A percentile compares a stretch with the other conserved stretches of the same genome.
Evolutionary conservation across 2,797 vertebrate genomes (phyloP).

Genomic region (Hapalemur alaotrensis): DNA sequence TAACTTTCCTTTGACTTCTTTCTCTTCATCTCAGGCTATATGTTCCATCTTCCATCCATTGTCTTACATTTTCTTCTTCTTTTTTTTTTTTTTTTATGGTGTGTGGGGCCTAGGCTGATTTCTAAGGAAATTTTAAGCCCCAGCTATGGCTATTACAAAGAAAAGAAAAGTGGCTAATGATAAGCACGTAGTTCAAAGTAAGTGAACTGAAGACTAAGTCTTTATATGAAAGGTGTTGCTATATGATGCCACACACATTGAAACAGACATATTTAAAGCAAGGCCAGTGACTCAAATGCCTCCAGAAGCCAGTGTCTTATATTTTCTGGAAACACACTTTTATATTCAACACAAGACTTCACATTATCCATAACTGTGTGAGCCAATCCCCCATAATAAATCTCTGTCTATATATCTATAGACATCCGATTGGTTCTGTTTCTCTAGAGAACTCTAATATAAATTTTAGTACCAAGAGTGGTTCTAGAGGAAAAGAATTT

Average conservation of each 20-base stretch:
- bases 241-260: not conserved
- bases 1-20: not conserved
- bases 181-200: constrained; percentile 50
- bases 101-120: not conserved
- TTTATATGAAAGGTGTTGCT: not conserved
- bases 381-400: not conserved
- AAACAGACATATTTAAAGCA: not conserved
- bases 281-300: not conserved
- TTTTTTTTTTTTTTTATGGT: not conserved
- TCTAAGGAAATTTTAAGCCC: constrained; percentile 9
- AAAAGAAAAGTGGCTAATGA: constrained; percentile 53
- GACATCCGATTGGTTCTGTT: not conserved
- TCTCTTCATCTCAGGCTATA: not conserved
- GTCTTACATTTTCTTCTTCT: not conserved
- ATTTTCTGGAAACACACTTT: not conserved
- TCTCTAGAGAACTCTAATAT: not conserved
- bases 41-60: not conserved
- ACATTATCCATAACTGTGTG: not conserved
- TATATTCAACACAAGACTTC: not conserved
- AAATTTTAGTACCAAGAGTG: not conserved
- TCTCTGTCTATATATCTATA: not conserved
- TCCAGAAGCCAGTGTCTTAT: not conserved
- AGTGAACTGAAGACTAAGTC: not conserved
- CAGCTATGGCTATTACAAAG: constrained; percentile 53
- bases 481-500: not conserved